These are phyloP conservation scores for Podargus strigoides DNA, from an alignment of 2,797 vertebrate genomes.

Conservation along the genomic window DNA sequence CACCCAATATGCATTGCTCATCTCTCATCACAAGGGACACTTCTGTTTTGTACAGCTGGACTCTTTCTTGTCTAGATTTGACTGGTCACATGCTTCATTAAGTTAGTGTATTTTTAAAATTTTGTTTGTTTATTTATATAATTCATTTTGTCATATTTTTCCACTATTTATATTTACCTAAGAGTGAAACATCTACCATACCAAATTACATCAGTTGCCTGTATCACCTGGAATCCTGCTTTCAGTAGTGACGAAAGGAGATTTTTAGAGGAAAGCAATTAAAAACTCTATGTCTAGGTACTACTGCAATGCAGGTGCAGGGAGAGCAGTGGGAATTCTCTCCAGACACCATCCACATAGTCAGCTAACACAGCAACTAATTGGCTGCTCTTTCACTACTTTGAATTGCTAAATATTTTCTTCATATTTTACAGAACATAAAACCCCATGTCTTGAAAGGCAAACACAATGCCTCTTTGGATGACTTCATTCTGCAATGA, in stretches of 20 bases:
- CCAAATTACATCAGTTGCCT: neutral
- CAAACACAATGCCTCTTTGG: neutral
- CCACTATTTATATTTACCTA: neutral
- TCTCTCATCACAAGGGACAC: conserved; percentile 14
- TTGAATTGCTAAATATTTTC: neutral
- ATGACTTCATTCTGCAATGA: neutral
- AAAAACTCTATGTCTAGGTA: neutral
- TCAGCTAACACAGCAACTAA: neutral
- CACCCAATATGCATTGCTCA: neutral
- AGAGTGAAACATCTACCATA: neutral
- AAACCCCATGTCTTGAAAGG: neutral
- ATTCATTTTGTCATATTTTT: neutral
- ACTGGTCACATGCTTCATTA: neutral
- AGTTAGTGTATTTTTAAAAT: neutral
- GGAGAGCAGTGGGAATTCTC: neutral
- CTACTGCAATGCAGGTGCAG: conserved; percentile 41
- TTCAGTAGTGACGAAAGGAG: neutral
- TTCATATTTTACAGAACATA: neutral
- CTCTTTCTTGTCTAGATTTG: neutral
- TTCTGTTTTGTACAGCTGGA: conserved; percentile 7
- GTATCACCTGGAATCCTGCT: neutral
- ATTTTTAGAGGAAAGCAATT: conserved; percentile 13
- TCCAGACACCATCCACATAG: neutral
- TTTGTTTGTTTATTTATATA: neutral
- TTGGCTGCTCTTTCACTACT: neutral